These are phyloP conservation scores for Oryzias dopingdopingensis DNA, from an alignment of 2,797 vertebrate species.

Conservation along the genomic window DNA sequence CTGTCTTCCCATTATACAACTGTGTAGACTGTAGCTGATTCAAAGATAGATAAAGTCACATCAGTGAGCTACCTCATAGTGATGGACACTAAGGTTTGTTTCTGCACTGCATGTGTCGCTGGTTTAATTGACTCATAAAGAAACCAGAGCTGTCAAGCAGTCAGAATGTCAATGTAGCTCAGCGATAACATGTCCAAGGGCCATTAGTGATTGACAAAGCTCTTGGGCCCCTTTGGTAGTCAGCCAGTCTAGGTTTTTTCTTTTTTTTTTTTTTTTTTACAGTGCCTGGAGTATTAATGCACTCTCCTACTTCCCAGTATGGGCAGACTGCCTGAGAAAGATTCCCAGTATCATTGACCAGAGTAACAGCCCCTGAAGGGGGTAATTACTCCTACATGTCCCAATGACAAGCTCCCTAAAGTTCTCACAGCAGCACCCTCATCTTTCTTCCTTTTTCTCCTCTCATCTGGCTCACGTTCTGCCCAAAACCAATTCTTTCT, in stretches of 20 bases:
- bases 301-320: conserved; percentile 44
- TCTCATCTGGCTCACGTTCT: conserved; percentile 17
- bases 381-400: conserved; percentile 22
- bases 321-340: conserved; percentile 44
- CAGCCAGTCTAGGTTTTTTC: conserved; percentile 35
- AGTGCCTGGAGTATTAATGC: conserved; percentile 35
- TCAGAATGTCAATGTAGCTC: conserved; percentile 41
- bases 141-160: conserved; percentile 32
- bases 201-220: conserved; percentile 39
- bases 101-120: conserved; percentile 3
- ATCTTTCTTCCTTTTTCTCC: conserved; percentile 29
- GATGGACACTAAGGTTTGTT: conserved; percentile 3
- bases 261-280: neutral
- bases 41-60: neutral
- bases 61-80: neutral
- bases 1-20: conserved; percentile 10
- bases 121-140: conserved; percentile 41
- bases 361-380: conserved; percentile 34
- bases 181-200: conserved; percentile 39
- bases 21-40: conserved; percentile 22
- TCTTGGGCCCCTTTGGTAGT: conserved; percentile 29
- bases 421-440: conserved; percentile 19
- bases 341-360: conserved; percentile 14
- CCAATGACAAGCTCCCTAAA: conserved; percentile 34
- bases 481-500: conserved; percentile 40